These are phyloP conservation scores for Dexiosoma caninum DNA, from an alignment of 2,888 invertebrate genomes.

Conservation along the genomic window DNA sequence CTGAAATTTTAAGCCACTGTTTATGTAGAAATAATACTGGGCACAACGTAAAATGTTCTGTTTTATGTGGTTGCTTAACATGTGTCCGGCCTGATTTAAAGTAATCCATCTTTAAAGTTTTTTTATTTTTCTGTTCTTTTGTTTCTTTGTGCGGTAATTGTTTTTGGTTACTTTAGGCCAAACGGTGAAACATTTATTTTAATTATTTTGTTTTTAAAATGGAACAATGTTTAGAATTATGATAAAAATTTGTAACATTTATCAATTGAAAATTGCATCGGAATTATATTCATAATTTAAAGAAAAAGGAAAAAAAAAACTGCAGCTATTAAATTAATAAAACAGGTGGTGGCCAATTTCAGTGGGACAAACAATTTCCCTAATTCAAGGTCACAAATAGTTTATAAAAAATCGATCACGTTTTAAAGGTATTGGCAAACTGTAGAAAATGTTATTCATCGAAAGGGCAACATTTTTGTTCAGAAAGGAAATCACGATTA, in stretches of 20 bases:
- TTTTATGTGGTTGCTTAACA: constrained; percentile 11
- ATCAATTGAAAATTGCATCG: constrained; percentile 26
- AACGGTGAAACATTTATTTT: constrained; percentile 49
- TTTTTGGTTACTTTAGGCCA: constrained; percentile 37
- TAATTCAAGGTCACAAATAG: no score
- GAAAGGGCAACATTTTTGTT: no score
- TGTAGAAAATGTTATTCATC: no score
- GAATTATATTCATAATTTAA: constrained; percentile 56
- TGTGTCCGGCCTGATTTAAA: constrained; percentile 53
- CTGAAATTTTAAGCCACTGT: constrained; percentile 48
- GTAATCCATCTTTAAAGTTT: constrained; percentile 43
- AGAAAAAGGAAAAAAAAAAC: constrained; percentile 2
- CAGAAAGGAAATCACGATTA: no score
- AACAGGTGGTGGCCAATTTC: constrained; percentile 10
- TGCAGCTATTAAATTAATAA: constrained; percentile 51
- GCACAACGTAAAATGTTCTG: not conserved
- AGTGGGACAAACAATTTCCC: no score
- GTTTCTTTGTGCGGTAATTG: not conserved
- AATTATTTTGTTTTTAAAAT: constrained; percentile 54
- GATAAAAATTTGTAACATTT: constrained; percentile 40
- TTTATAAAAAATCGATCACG: no score
- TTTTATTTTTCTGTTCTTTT: not conserved
- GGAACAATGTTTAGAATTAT: constrained; percentile 29
- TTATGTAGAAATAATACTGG: constrained; percentile 2
- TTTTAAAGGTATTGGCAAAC: no score